A percentile compares a stretch with the other conserved stretches of the same genome.
These are phyloP conservation scores for Cololabis saira DNA, from an alignment of 2,113 vertebrate genomes.

Conservation along the genomic window DNA sequence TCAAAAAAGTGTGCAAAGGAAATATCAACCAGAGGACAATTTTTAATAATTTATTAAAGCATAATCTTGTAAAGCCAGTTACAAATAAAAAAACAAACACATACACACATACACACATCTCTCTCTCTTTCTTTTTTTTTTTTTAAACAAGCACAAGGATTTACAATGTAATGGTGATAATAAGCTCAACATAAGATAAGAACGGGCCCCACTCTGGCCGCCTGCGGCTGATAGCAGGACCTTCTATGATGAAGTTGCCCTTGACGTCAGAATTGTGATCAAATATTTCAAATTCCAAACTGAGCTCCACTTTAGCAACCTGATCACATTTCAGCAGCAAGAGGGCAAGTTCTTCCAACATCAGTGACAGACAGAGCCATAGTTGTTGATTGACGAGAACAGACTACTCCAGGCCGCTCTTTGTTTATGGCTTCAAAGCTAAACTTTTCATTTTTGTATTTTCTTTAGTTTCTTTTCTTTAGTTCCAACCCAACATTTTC, in stretches of 20 bases:
- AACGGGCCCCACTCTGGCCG: conserved; percentile 86
- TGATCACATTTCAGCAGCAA: conserved; percentile 42
- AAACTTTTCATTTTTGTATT: conserved; percentile 32
- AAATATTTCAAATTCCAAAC: conserved; percentile 9
- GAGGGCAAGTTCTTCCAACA: conserved; percentile 59
- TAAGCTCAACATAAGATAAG: conserved; percentile 71
- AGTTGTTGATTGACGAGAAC: conserved; percentile 62
- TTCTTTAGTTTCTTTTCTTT: no score
- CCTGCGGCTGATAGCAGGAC: conserved; percentile 89
- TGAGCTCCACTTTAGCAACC: not conserved
- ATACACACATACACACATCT: conserved; percentile 45
- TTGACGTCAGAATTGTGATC: conserved; percentile 50
- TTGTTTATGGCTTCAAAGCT: conserved; percentile 56
- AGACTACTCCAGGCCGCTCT: conserved; percentile 48
- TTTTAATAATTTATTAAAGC: conserved; percentile 90
- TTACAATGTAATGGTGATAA: conserved; percentile 64
- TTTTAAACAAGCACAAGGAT: conserved; percentile 83
- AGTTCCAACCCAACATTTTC: conserved; percentile 29
- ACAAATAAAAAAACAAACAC: conserved; percentile 84
- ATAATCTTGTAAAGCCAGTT: conserved; percentile 91
- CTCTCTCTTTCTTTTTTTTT: conserved; percentile 61
- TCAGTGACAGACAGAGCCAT: conserved; percentile 62
- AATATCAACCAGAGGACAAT: conserved; percentile 48
- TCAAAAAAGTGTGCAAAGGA: conserved; percentile 14
- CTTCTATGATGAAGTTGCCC: conserved; percentile 58